Evolutionary conservation across 2,113 vertebrate genomes (phyloP).

Genomic region (Lanius collurio): DNA sequence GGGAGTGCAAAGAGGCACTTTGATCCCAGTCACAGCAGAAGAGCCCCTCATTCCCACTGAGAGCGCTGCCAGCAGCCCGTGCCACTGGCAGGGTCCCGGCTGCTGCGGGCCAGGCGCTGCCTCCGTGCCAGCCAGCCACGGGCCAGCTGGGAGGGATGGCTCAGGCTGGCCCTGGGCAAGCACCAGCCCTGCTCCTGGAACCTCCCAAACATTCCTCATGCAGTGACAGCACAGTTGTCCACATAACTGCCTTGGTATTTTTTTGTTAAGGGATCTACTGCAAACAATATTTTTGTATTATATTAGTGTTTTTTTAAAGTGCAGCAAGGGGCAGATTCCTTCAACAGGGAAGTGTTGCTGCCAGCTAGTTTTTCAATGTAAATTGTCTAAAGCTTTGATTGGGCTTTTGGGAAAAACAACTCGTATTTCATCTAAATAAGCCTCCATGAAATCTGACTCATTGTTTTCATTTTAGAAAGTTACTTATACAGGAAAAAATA

Average conservation of each 20-base stretch:
- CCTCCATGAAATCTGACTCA: neutral
- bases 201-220: neutral
- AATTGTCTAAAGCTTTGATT: neutral
- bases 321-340: neutral
- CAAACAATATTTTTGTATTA: neutral
- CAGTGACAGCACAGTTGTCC: rapidly evolving
- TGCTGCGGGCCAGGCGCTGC: neutral
- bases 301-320: neutral
- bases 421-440: neutral
- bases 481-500: neutral
- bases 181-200: neutral
- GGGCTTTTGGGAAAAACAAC: neutral
- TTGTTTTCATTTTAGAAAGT: neutral
- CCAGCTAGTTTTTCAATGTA: neutral
- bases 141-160: neutral
- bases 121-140: neutral
- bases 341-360: neutral
- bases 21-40: neutral
- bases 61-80: neutral
- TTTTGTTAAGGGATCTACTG: neutral
- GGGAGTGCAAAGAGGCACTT: neutral
- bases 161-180: neutral
- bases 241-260: rapidly evolving
- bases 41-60: rapidly evolving
- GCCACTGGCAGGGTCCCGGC: neutral